These are phyloP conservation scores for Eledona agricola DNA, from an alignment of 2,888 invertebrate genomes.

Conservation along the genomic window DNA sequence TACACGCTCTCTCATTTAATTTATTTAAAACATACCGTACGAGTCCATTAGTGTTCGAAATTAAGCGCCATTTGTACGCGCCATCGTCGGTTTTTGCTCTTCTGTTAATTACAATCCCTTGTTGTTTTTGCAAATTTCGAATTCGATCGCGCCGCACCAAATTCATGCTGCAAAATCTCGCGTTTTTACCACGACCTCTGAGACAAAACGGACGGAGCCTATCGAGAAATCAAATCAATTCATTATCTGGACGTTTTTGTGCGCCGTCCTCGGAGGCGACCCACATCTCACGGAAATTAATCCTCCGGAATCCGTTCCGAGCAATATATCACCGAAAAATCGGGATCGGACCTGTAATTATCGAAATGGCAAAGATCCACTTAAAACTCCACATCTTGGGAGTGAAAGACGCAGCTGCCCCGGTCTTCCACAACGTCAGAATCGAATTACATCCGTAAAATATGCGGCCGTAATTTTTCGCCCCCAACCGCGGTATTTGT, in stretches of 20 bases:
- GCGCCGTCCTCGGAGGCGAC: slow-evolving; percentile 2
- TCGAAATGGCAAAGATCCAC: too few relatives aligned
- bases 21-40: slow-evolving; percentile 24
- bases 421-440: slow-evolving; percentile 27
- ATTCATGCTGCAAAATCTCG: slow-evolving; percentile 29
- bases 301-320: slow-evolving; percentile 5
- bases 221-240: slow-evolving; percentile 35
- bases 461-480: too few relatives aligned
- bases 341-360: too few relatives aligned
- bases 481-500: slow-evolving; percentile 26
- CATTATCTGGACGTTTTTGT: slow-evolving; percentile 32
- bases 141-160: slow-evolving; percentile 26
- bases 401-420: slow-evolving; percentile 21
- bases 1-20: slow-evolving; percentile 16
- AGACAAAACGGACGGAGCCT: slow-evolving; percentile 29
- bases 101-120: slow-evolving; percentile 28
- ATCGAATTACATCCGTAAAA: slow-evolving; percentile 31
- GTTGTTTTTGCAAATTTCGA: slow-evolving; percentile 29
- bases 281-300: slow-evolving; percentile 17
- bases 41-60: slow-evolving; percentile 27
- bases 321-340: too few relatives aligned
- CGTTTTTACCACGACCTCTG: slow-evolving; percentile 23
- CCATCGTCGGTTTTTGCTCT: slow-evolving; percentile 26
- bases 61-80: slow-evolving; percentile 32
- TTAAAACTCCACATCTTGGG: too few relatives aligned